Evolutionary conservation across 2,888 invertebrate species (phyloP).

Genomic region (Acleris holmiana): DNA sequence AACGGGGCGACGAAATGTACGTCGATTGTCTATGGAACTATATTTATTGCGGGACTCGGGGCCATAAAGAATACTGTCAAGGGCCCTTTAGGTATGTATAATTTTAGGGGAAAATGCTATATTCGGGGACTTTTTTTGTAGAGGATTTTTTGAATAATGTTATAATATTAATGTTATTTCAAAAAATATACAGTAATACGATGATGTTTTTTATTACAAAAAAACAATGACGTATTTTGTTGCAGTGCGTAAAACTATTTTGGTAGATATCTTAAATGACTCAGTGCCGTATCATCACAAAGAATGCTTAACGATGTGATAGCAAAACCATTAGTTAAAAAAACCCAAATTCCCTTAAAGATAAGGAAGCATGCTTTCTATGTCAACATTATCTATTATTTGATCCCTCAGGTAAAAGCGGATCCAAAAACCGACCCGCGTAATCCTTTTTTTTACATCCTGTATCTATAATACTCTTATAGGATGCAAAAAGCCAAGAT

Average conservation of each 20-base stretch:
- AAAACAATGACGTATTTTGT: too few relatives aligned
- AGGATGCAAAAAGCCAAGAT: conserved; percentile 46
- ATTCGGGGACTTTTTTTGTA: conserved; percentile 18
- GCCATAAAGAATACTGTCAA: conserved; percentile 53
- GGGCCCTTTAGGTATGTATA: conserved; percentile 23
- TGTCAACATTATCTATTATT: conserved; percentile 40
- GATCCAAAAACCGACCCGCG: conserved; percentile 23
- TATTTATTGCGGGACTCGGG: conserved; percentile 59
- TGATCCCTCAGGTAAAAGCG: conserved; percentile 33
- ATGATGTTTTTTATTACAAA: too few relatives aligned
- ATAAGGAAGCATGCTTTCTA: conserved; percentile 38
- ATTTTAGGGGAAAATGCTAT: conserved; percentile 11
- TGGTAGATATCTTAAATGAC: too few relatives aligned
- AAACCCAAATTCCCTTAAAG: conserved; percentile 24
- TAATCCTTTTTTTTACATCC: conserved; percentile 48
- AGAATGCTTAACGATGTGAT: neutral
- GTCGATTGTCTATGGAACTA: conserved; percentile 69
- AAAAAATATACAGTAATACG: too few relatives aligned
- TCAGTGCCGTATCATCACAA: too few relatives aligned
- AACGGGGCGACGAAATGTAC: conserved; percentile 77
- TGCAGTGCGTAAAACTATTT: too few relatives aligned
- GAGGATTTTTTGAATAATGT: conserved; percentile 8
- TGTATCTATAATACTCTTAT: conserved; percentile 42
- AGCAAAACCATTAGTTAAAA: conserved; percentile 2
- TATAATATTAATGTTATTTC: too few relatives aligned